Conservation (phyloP, 2,888 invertebrate species). For the Ochropleura leucogaster region DNA sequence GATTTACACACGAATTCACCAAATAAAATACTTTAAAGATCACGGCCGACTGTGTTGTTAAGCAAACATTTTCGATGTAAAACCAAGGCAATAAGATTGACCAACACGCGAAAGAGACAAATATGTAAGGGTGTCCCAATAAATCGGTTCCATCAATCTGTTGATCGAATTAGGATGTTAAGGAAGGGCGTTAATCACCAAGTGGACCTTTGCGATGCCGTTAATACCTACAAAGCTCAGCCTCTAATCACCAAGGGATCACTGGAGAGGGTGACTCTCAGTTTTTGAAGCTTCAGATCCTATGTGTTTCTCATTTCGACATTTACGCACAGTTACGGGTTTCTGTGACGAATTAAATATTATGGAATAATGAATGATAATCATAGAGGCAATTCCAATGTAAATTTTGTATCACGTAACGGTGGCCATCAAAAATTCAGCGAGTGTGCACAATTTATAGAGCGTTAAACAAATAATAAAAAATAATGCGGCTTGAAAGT, state of each 20-base stretch:
- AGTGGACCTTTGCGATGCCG: conserved; percentile 64
- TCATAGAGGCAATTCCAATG: no score
- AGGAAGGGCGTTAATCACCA: conserved; percentile 72
- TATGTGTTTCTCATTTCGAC: conserved; percentile 21
- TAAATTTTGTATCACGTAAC: no score
- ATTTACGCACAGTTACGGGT: neutral
- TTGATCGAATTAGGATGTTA: conserved; percentile 72
- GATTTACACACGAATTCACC: neutral
- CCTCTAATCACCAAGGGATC: conserved; percentile 67
- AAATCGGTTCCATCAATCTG: conserved; percentile 70
- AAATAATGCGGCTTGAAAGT: no score
- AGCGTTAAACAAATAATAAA: no score
- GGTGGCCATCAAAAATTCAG: no score
- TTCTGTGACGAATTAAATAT: neutral
- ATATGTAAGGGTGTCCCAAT: conserved; percentile 61
- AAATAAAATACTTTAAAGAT: neutral
- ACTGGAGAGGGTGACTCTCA: conserved; percentile 52
- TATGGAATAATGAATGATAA: no score
- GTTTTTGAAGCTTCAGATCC: conserved; percentile 22
- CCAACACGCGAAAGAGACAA: conserved; percentile 55
- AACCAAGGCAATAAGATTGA: conserved; percentile 36
- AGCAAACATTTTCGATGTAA: conserved; percentile 1
- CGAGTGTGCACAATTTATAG: no score
- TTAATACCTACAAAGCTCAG: conserved; percentile 68
- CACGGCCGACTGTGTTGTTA: neutral